Conservation (phyloP, 2,113 vertebrate species). For the Miniopterus natalensis region DNA sequence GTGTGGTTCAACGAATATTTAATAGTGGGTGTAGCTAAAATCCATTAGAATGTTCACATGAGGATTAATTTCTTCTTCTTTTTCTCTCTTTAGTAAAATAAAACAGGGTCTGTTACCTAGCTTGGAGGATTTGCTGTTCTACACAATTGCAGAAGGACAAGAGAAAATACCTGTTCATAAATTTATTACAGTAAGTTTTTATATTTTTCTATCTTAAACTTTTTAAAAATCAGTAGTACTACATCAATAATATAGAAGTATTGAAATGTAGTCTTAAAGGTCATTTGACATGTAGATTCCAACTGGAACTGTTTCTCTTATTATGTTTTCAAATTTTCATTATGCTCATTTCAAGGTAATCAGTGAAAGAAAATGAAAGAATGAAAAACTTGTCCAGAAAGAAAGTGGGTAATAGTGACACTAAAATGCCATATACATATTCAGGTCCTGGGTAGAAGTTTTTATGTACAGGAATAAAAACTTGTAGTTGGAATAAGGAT, state of each 20-base stretch:
- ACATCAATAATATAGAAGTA: not conserved
- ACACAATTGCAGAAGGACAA: slow-evolving; percentile 99
- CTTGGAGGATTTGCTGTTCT: slow-evolving; percentile 98
- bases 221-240: slow-evolving; percentile 6
- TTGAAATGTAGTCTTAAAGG: slow-evolving; percentile 54
- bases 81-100: slow-evolving; percentile 90
- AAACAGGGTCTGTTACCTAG: slow-evolving; percentile 97
- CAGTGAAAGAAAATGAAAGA: slow-evolving; percentile 79
- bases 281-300: slow-evolving; percentile 56
- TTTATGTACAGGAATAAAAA: slow-evolving; percentile 72
- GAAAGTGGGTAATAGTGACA: slow-evolving; percentile 73
- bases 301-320: slow-evolving; percentile 72
- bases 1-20: slow-evolving; percentile 18
- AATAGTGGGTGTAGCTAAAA: slow-evolving; percentile 36
- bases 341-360: slow-evolving; percentile 77
- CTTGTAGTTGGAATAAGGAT: slow-evolving; percentile 79
- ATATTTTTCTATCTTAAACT: slow-evolving; percentile 17
- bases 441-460: slow-evolving; percentile 69
- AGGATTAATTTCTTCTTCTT: slow-evolving; percentile 77
- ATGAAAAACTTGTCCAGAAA: slow-evolving; percentile 75
- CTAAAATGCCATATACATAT: slow-evolving; percentile 52
- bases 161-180: slow-evolving; percentile 99
- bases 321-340: slow-evolving; percentile 76
- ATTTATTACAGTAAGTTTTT: slow-evolving; percentile 96
- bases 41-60: slow-evolving; percentile 23